A percentile compares a stretch with the other conserved stretches of the same genome.
These are phyloP conservation scores for Ips typographus DNA, from an alignment of 1,140 invertebrate species.

Conservation along the genomic window DNA sequence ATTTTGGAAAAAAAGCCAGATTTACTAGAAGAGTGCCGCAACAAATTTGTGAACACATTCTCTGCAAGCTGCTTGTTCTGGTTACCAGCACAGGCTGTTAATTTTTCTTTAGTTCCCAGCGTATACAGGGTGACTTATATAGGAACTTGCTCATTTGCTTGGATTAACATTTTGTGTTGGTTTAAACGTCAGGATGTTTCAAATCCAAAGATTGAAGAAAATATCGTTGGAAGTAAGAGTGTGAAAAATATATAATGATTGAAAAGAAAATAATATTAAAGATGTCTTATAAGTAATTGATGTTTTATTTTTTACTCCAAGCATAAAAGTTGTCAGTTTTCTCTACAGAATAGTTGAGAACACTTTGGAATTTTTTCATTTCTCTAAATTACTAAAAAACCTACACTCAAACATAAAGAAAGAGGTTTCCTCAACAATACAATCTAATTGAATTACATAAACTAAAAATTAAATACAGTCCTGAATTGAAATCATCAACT, in stretches of 20 bases:
- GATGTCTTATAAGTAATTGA: too few relatives aligned
- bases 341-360: too few relatives aligned
- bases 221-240: neutral
- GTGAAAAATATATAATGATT: neutral
- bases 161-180: conserved; percentile 42
- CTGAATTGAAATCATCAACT: too few relatives aligned
- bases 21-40: conserved; percentile 65
- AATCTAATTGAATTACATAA: too few relatives aligned
- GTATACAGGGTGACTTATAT: conserved; percentile 42
- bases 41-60: conserved; percentile 75
- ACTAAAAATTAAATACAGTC: too few relatives aligned
- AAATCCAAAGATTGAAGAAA: neutral
- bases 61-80: conserved; percentile 73
- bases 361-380: too few relatives aligned
- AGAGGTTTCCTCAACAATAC: too few relatives aligned
- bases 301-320: too few relatives aligned
- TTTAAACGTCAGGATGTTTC: conserved; percentile 32
- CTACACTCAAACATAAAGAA: too few relatives aligned
- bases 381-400: too few relatives aligned
- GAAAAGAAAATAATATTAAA: too few relatives aligned
- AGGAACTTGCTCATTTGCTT: conserved; percentile 41
- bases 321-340: too few relatives aligned
- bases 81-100: conserved; percentile 74
- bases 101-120: conserved; percentile 61
- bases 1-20: conserved; percentile 69